phyloP scores from a whole-genome alignment of 2,797 vertebrate genomes.

The Poecilia velifera region DNA sequence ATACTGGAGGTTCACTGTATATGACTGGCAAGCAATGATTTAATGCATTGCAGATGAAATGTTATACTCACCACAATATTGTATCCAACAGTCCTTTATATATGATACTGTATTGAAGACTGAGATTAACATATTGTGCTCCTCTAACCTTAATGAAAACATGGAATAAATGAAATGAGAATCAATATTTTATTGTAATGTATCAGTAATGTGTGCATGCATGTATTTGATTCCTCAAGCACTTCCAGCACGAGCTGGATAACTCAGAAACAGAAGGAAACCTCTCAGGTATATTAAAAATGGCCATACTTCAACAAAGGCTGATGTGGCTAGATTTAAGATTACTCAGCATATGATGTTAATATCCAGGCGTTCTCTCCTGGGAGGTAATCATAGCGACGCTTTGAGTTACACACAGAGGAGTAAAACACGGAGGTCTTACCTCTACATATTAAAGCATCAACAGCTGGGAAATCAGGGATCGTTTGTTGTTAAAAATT shows the following conservation, averaged over 20 bases:
- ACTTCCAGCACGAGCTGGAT: not conserved
- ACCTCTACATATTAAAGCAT: no score
- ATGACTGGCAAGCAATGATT: not conserved
- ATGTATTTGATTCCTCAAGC: not conserved
- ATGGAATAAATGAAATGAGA: not conserved
- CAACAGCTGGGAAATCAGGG: not conserved
- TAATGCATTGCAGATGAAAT: not conserved
- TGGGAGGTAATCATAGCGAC: not conserved
- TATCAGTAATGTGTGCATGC: not conserved
- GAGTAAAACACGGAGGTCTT: not conserved
- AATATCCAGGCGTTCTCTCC: not conserved
- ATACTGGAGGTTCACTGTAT: not conserved
- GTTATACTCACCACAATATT: not conserved
- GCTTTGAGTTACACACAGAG: not conserved
- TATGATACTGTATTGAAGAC: not conserved
- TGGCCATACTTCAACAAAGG: not conserved
- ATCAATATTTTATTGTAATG: no score
- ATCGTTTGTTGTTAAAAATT: not conserved
- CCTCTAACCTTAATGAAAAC: not conserved
- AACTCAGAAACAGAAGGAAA: slow-evolving; percentile 4
- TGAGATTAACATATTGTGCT: not conserved
- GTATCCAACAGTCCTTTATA: not conserved
- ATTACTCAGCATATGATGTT: not conserved
- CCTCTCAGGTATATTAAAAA: slow-evolving; percentile 4
- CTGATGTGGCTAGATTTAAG: not conserved